Base-by-base conservation (phyloP, 2,797 vertebrate species). In the Cirrhinus molitorella region DNA sequence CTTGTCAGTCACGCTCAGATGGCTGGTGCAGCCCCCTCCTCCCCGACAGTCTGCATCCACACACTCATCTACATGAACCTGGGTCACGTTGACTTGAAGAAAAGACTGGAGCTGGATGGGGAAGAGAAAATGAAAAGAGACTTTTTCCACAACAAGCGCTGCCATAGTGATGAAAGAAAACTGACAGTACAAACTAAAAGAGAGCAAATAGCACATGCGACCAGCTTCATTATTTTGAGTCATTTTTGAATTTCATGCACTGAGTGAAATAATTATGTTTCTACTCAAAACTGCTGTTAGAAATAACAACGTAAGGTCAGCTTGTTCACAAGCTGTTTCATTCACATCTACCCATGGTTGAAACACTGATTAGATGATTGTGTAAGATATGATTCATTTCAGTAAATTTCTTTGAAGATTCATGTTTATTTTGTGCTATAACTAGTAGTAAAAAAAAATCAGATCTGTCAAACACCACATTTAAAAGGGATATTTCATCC, bases 1-100 rank as follows among this genome's bases (percentile, higher is more conserved):
- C 8, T 91, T 86, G 88, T 96, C 95, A 0, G 93, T 91, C 83
- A 96, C 88, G 0, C 88, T 86, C 17, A 96, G 78, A 3, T 89
- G 80, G 63, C 79, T 95, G 5, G 87, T 90, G 74, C 96, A 96
- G 28, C 94, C 93, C 0, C 88, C 91, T 2, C 94, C 88, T 1
- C 92, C 92, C 0, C 85, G 90, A 51, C 96, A 97, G 49, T 95
- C 94, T 0, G 93, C 91, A 0, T 79, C 84, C 3, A 93, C 91
- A 85, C 96, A 97, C 90, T 96, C 96, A 0, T 97, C 96, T 5
- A 95, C 91, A 0, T 94, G 93, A 0, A 97, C 90, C 82, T 96
- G 96, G 65, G 91, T 96, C 74, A 96, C 85, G 23, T 91, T 94
- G 80, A 94, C 76, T 74, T 95, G 95, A 81, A 97, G 93, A 90